phyloP scores from a whole-genome alignment of 92 coral and sea anemone species.

The Umimayanthus kanabou region DNA sequence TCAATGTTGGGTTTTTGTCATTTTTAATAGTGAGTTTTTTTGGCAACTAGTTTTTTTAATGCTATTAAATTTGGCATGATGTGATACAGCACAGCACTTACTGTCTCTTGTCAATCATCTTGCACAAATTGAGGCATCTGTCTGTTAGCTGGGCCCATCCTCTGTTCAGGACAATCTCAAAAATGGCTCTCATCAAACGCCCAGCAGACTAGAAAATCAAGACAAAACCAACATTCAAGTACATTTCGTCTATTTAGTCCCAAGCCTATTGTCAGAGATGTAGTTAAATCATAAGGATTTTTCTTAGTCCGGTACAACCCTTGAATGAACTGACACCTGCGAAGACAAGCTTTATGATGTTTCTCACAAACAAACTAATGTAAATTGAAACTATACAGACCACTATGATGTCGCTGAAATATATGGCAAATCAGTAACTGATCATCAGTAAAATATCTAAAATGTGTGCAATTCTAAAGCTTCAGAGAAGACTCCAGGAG shows the following conservation, averaged over 20 bases:
- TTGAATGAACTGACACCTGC: too few species aligned
- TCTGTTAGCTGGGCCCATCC: conserved; percentile 99
- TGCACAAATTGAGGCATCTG: conserved; percentile 85
- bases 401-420: too few species aligned
- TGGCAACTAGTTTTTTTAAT: too few species aligned
- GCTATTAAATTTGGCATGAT: neutral
- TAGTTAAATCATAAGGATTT: neutral
- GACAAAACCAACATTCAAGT: neutral
- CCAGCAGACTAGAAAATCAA: conserved; percentile 82
- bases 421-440: too few species aligned
- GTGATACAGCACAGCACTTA: conserved; percentile 48
- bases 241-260: neutral
- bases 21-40: too few species aligned
- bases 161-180: conserved; percentile 96
- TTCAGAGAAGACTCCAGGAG: neutral
- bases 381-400: too few species aligned
- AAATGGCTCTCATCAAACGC: conserved; percentile 91
- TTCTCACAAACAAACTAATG: neutral
- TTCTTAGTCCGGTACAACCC: neutral
- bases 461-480: neutral
- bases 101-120: conserved; percentile 97
- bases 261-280: neutral
- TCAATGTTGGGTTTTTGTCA: too few species aligned
- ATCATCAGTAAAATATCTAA: too few species aligned
- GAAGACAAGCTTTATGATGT: neutral